Evolutionary conservation across 1,140 invertebrate species (phyloP), one percentile per base, ranked within the genome.

Genomic region (Cherax destructor): DNA sequence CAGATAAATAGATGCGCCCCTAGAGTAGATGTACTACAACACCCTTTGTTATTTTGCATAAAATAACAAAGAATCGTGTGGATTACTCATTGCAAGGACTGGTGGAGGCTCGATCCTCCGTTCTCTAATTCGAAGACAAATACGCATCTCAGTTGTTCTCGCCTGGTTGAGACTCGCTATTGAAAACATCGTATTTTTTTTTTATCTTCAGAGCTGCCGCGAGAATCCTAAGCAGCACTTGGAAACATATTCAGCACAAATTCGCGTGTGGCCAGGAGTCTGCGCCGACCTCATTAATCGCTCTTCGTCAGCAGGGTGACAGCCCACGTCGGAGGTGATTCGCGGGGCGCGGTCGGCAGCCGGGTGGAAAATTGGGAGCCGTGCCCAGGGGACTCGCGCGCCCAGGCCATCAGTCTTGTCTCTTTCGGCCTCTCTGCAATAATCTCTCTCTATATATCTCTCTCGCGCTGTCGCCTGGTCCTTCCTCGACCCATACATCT

Each of bases 291-390:
- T 88, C 86, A 88, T 88, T 88, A 88, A 88, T 88, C 86, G 59
- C 16, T 88, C 86, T 88, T 88, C 86, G 86, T 88, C 86, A 88
- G 79, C 74, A 47, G 86, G 79, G 86, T 88, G 86, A 88, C 86
- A 88, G 86, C 78, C 61, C 86, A 88, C 86, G 86, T 83, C 79
- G 86, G 79, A 72, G 86, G 86, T 83, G 86, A 88, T 88, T 88
- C 86, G 86, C 47, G 78, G 86, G 86, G 86, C 86, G 86, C 78
- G 86, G 86, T 88, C 86, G 86, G 78, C 86, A 88, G 86, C 86
- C 56, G 86, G 79, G 41, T 88, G 86, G 86, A 88, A 88, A 88
- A 88, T 88, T 88, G 86, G 86, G 86, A 81, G 79, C 41, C 61
- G 78, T 61, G 49, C 86, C 86, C 86, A 69, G 47, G 86, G 86